phyloP scores from a whole-genome alignment of 2,113 vertebrate species.

The Ceuthmochares aereus region DNA sequence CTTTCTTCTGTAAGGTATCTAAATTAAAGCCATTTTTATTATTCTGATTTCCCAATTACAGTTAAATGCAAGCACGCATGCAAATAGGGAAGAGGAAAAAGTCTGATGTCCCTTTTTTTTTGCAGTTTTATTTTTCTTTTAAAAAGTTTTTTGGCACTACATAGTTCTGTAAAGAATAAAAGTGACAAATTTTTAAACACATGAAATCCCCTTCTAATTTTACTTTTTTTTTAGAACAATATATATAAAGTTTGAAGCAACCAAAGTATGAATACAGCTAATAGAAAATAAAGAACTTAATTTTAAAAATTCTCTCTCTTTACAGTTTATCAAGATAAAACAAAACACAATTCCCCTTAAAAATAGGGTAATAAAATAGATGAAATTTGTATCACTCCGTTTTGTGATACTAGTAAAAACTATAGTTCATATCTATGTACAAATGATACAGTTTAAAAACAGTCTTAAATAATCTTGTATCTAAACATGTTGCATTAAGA shows the following conservation, averaged over 20 bases:
- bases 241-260: constrained; percentile 91
- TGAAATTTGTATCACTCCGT: constrained; percentile 98
- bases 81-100: constrained; percentile 67
- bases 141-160: constrained; percentile 93
- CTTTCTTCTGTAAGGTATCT: not conserved
- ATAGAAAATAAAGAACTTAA: constrained; percentile 99
- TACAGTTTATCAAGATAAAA: constrained; percentile 93
- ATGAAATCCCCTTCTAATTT: constrained; percentile 90
- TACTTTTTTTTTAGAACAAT: constrained; percentile 84
- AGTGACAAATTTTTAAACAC: constrained; percentile 90
- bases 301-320: constrained; percentile 91
- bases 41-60: constrained; percentile 13
- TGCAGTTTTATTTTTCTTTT: constrained; percentile 79
- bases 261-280: constrained; percentile 97
- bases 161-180: constrained; percentile 86
- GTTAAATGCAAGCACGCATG: constrained; percentile 26
- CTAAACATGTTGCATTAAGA: constrained; percentile 81
- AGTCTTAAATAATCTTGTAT: constrained; percentile 85
- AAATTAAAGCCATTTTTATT: not conserved
- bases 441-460: constrained; percentile 97
- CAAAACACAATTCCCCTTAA: constrained; percentile 97
- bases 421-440: constrained; percentile 92
- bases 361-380: constrained; percentile 99
- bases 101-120: constrained; percentile 66
- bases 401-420: constrained; percentile 97